Evolutionary conservation across 2,113 vertebrate genomes (phyloP).

Genomic region (Notarius lentiginosus): DNA sequence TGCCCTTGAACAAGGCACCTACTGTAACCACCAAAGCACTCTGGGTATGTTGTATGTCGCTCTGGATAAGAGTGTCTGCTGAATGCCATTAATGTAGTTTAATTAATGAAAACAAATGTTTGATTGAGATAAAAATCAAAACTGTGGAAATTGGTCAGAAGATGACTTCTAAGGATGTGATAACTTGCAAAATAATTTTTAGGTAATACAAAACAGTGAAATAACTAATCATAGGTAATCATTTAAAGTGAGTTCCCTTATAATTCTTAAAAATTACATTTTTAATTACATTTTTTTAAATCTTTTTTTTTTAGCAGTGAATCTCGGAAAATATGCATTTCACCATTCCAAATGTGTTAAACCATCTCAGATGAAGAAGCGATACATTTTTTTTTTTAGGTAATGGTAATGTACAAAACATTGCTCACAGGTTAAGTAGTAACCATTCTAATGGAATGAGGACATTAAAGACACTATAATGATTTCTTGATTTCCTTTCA

Average conservation of each 20-base stretch:
- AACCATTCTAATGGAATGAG: not conserved
- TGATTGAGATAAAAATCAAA: not conserved
- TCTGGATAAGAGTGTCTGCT: too few relatives aligned
- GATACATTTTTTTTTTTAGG: too few relatives aligned
- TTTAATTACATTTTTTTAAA: too few relatives aligned
- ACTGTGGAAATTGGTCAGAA: not conserved
- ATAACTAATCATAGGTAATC: not conserved
- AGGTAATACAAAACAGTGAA: not conserved
- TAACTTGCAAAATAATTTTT: not conserved
- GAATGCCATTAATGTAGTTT: too few relatives aligned
- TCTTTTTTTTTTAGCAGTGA: too few relatives aligned
- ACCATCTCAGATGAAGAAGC: too few relatives aligned
- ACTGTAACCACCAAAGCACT: too few relatives aligned
- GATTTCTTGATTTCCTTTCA: not conserved
- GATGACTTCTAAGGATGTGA: not conserved
- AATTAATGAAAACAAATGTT: not conserved
- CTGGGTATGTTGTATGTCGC: too few relatives aligned
- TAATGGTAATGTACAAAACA: not conserved
- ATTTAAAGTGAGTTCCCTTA: not conserved
- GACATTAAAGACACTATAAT: not conserved
- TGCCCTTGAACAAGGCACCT: too few relatives aligned
- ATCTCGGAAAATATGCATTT: not conserved
- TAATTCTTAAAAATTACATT: not conserved
- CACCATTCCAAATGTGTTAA: not conserved
- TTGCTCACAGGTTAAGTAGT: not conserved